Conservation (phyloP, 2,797 vertebrate genomes). For the Xenopus petersii region DNA sequence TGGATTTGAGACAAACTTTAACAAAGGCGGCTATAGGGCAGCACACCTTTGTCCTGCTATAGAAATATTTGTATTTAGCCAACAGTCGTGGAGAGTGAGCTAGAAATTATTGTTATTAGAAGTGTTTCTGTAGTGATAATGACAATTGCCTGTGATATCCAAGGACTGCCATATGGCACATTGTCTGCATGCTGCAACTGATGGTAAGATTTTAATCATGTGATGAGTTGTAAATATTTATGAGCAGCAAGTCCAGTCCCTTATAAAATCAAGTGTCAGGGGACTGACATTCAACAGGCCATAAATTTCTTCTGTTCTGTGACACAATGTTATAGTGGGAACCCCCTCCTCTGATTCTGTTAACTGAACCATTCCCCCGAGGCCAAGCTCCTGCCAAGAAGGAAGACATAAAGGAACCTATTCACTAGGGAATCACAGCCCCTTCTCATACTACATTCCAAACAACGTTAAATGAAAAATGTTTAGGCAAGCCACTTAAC, state of each 20-base stretch:
- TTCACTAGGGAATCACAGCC: conserved; percentile 45
- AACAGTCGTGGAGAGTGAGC: too few species aligned
- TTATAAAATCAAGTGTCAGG: too few species aligned
- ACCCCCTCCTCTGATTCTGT: conserved; percentile 26
- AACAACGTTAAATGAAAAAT: conserved; percentile 33
- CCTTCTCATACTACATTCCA: conserved; percentile 43
- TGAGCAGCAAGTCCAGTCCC: background rate
- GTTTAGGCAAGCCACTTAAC: conserved; percentile 29
- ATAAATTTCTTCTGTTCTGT: conserved; percentile 23
- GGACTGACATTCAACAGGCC: background rate
- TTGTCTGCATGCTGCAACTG: too few species aligned
- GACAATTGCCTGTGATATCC: too few species aligned
- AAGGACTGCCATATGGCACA: too few species aligned
- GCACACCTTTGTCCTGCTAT: too few species aligned
- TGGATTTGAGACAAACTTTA: too few species aligned
- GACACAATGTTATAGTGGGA: conserved; percentile 28
- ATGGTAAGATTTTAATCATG: background rate
- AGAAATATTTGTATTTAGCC: too few species aligned
- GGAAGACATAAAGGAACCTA: conserved; percentile 47
- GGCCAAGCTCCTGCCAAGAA: conserved; percentile 40
- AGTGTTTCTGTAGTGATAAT: too few species aligned
- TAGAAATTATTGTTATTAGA: too few species aligned
- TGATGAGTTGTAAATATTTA: conserved; percentile 8
- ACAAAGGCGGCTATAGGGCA: too few species aligned
- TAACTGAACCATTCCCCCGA: conserved; percentile 46